Evolutionary conservation across 2,113 vertebrate genomes (phyloP), one percentile per base, ranked within the genome.

Genomic region (Butastur rufipennis): DNA sequence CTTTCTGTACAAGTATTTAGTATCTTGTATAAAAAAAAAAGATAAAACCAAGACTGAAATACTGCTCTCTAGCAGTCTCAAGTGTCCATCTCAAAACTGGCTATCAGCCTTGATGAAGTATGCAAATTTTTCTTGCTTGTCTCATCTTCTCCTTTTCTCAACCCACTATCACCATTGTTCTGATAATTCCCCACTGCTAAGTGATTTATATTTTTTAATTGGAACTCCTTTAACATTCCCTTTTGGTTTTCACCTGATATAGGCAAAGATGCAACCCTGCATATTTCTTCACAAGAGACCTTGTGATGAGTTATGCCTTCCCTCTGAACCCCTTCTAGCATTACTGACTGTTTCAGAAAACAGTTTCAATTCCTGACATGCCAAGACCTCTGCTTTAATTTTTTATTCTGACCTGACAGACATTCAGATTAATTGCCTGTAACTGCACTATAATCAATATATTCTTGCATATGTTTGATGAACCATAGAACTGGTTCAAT

Each of bases 391-490:
- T 75, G 58, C 48, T 93, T 93, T 73, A 92, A 55, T 94, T 87
- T 93, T 91, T 91, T 90, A 80, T 91, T 62, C 43, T 88, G 56
- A 63, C 56, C 50, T 83, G 56, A 70, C 50, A 75, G 43, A n/a
- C 59, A 67, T 83, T 93, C 62, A 65, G 55, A 93, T 86, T 73
- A 26, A 59, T 61, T 91, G 61, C 71, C 59, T 87, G 43, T 56
- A 87, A 90, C 27, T 58, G 20, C 52, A 59, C 56, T 71, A 68
- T 56, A 81, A 70, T 90, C 62, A 91, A 80, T 62, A 80, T 95
- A 90, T 83, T 93, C 83, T 86, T 95, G 58, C 78, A 62, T 83
- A 62, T 80, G 52, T 93, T 83, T 73, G 72, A 91, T 83, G 88
- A 94, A 90, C 62, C 52, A 62, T 78, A 79, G 79, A 91, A 88